Conservation (phyloP, 53 echinoderm and acorn worm genomes). For the Holothuria leucospilota region DNA sequence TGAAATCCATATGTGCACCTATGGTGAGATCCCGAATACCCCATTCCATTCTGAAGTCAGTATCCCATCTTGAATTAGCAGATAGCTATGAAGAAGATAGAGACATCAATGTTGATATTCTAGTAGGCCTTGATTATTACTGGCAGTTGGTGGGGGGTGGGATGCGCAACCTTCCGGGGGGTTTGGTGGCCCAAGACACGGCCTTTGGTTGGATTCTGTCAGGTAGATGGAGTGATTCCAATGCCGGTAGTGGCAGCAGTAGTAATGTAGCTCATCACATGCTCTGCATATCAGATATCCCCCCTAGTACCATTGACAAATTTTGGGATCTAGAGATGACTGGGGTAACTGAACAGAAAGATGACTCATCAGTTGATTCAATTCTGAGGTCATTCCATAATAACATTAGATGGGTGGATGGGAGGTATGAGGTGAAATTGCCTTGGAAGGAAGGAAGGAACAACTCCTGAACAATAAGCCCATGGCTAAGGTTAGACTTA, state of each 20-base stretch:
- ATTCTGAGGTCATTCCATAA: no score
- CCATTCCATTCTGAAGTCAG: no score
- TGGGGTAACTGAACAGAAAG: neutral
- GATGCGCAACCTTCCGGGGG: neutral
- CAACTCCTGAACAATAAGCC: no score
- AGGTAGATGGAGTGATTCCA: neutral
- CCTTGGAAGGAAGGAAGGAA: no score
- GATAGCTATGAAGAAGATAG: slow-evolving; percentile 11
- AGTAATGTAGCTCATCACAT: neutral
- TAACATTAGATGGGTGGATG: no score
- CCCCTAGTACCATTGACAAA: neutral
- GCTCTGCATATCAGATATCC: neutral
- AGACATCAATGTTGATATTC: neutral
- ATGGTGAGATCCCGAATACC: no score
- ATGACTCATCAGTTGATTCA: no score
- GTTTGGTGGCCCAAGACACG: neutral
- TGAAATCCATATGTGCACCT: neutral
- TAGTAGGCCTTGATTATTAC: neutral
- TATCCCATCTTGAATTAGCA: no score
- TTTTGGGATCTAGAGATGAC: neutral
- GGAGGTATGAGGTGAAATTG: no score
- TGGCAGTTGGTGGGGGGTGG: neutral
- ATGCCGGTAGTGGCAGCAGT: neutral
- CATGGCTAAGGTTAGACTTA: no score
- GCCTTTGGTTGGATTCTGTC: slow-evolving; percentile 18